A percentile compares a stretch with the other conserved stretches of the same genome.
Conservation (phyloP, 2,888 invertebrate genomes). For the Seladonia tumulorum region DNA sequence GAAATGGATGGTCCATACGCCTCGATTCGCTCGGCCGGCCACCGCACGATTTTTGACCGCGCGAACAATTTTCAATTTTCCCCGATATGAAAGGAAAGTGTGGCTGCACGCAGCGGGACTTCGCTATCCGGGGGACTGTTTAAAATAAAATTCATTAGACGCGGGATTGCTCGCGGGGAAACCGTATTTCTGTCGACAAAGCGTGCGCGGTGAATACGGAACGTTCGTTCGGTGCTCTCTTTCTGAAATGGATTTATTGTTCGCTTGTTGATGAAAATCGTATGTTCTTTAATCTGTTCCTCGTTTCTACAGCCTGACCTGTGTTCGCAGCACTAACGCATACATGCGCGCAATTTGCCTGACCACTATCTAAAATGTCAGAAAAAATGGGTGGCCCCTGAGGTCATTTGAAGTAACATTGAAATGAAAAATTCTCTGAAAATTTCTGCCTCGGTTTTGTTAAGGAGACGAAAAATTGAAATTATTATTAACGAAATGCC, state of each 20-base stretch:
- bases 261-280: not conserved
- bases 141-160: not conserved
- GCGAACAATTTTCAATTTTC: conserved; percentile 7
- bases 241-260: not conserved
- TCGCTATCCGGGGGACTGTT: not conserved
- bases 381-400: no score
- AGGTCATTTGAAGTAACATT: no score
- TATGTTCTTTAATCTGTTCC: not conserved
- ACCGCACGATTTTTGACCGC: not conserved
- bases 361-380: no score
- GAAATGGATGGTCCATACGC: not conserved
- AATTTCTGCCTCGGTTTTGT: no score
- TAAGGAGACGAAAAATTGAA: no score
- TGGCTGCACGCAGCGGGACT: not conserved
- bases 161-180: not conserved
- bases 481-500: no score
- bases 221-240: no score
- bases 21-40: not conserved
- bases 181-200: not conserved
- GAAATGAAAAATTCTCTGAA: no score
- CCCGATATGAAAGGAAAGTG: not conserved
- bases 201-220: not conserved
- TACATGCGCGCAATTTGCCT: not conserved
- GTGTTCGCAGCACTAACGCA: not conserved
- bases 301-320: not conserved